phyloP scores from a whole-genome alignment of 2,888 invertebrate genomes.

The Hybos culiciformis region DNA sequence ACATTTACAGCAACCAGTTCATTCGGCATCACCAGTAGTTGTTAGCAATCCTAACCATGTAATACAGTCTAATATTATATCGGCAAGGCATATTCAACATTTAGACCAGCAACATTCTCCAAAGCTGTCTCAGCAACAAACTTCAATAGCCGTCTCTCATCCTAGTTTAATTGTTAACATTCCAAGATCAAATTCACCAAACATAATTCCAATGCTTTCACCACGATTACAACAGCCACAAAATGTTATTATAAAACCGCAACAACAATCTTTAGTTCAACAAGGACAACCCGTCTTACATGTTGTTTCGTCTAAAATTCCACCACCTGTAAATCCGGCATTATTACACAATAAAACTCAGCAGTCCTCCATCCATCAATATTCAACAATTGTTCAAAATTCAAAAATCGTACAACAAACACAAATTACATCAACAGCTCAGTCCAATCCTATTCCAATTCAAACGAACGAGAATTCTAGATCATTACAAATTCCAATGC shows the following conservation, averaged over 20 bases:
- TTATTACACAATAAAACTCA: slow-evolving; percentile 3
- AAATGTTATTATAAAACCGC: slow-evolving; percentile 4
- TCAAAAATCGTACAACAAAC: slow-evolving; percentile 5
- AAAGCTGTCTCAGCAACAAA: slow-evolving; percentile 16
- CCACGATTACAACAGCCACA: slow-evolving; percentile 19
- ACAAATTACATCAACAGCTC: not conserved
- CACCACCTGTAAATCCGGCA: not conserved
- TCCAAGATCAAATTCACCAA: slow-evolving; percentile 26
- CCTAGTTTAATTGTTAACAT: slow-evolving; percentile 27
- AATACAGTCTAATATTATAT: slow-evolving; percentile 20
- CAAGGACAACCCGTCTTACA: slow-evolving; percentile 6
- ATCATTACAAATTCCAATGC: slow-evolving; percentile 36
- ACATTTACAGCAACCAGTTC: slow-evolving; percentile 10
- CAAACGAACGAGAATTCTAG: slow-evolving; percentile 27
- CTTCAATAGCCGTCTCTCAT: slow-evolving; percentile 14
- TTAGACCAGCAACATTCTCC: slow-evolving; percentile 8
- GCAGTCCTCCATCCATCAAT: too few relatives aligned
- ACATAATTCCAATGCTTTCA: slow-evolving; percentile 19
- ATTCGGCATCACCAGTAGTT: slow-evolving; percentile 18
- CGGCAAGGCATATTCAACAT: slow-evolving; percentile 13
- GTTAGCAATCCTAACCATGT: slow-evolving; percentile 24
- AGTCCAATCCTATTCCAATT: slow-evolving; percentile 5
- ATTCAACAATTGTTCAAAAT: slow-evolving; percentile 13
- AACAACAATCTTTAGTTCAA: slow-evolving; percentile 8
- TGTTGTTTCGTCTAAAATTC: slow-evolving; percentile 4